Base-by-base conservation (phyloP, 2,888 invertebrate species). In the Orthosia incerta region DNA sequence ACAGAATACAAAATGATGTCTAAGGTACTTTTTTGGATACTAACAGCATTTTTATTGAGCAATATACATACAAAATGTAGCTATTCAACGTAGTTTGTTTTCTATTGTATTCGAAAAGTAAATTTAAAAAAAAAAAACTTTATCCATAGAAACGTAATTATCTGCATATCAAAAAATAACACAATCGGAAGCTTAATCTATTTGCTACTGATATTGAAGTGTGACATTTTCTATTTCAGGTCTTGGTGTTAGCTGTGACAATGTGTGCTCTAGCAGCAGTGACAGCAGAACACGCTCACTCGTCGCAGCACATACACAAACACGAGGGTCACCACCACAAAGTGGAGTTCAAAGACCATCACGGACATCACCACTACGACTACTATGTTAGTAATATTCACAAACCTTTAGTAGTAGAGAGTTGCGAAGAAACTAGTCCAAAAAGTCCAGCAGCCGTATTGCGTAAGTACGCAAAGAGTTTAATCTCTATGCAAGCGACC, bases 271-370 rank as follows among this genome's bases (percentile, higher is more conserved):
- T 91, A 1, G 82, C 86, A 7, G 88, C 84, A 11, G 88, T 87
- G 2, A 81, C 87, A 15, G 92, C 89, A 88, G 84, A 91, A 90
- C 79, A 93, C 90, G 91, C 90, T 0, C 92, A 89, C 83, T 95
- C 95, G 0, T 93, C 93, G 7, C 94, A 94, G 82, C 90, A 93
- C 80, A 91, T 95, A 56, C 76, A 83, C 50, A 83, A 76, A 48
- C 79, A 87, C 18, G 87, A 88, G 26, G 86, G 86, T 31, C 88
- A 87, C 18, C 79, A 76, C 4, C 79, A 86, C 12, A 59, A 73
- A 59, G 85, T 86, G 26, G 74, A 76, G 2, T 72, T 84, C 48
- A 83, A 83, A 45, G 78, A 81, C 7, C 70, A 76, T 39, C 82
- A 78, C 5, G 78, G 66, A 50, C 79, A 78, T 59, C 80, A 83